phyloP scores from a whole-genome alignment of 1,140 invertebrate genomes.

The Leptinotarsa defecta region DNA sequence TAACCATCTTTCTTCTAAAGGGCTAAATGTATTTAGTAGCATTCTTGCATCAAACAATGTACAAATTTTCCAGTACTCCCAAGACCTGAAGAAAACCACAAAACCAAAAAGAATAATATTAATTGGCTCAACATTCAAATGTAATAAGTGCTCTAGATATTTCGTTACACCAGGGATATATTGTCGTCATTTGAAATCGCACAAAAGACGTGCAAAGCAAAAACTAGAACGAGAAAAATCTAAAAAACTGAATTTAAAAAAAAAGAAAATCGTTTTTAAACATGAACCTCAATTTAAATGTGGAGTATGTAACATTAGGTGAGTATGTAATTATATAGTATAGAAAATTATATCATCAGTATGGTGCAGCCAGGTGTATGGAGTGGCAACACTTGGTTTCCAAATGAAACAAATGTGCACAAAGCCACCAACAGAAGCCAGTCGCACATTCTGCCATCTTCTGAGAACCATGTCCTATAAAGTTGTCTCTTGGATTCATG shows the following conservation, averaged over 20 bases:
- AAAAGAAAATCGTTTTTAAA: background rate
- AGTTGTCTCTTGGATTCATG: too few relatives aligned
- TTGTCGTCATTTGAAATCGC: background rate
- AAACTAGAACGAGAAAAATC: background rate
- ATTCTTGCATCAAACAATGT: background rate
- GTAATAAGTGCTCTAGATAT: background rate
- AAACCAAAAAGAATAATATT: background rate
- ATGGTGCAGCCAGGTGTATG: too few relatives aligned
- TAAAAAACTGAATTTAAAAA: background rate
- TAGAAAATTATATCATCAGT: too few relatives aligned
- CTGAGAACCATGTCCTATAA: too few relatives aligned
- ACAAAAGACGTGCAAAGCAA: background rate
- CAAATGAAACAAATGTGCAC: too few relatives aligned
- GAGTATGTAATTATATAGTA: too few relatives aligned
- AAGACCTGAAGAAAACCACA: background rate
- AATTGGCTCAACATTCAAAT: slow-evolving; percentile 1
- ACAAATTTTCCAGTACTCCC: background rate
- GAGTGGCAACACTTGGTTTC: too few relatives aligned
- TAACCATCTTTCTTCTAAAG: background rate
- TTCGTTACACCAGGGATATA: background rate
- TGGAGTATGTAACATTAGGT: too few relatives aligned
- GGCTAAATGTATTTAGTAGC: background rate
- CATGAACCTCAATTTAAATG: too few relatives aligned
- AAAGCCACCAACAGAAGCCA: too few relatives aligned
- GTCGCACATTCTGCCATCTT: too few relatives aligned